Evolutionary conservation across 1,140 invertebrate species (phyloP).

Genomic region (Drosophila pruinosa): DNA sequence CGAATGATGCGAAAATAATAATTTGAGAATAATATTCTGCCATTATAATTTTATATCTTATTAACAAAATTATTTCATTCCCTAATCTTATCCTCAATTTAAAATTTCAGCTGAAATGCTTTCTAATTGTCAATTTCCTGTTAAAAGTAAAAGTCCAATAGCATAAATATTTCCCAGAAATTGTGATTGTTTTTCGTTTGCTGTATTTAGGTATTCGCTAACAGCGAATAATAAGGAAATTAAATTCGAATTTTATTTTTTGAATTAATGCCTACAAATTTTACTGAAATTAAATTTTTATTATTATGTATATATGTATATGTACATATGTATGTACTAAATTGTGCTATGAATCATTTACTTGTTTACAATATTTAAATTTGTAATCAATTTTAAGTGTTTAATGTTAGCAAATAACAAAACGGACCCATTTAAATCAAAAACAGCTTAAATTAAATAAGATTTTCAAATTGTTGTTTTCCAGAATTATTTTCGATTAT

Average conservation of each 20-base stretch:
- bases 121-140: not conserved
- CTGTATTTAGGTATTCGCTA: not conserved
- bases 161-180: constrained; percentile 21
- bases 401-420: constrained; percentile 1
- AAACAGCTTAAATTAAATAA: too few relatives aligned
- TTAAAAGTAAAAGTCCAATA: not conserved
- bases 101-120: not conserved
- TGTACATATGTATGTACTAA: too few relatives aligned
- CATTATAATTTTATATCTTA: too few relatives aligned
- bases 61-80: not conserved
- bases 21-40: too few relatives aligned
- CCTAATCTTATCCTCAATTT: too few relatives aligned
- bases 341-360: constrained; percentile 9
- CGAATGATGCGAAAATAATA: too few relatives aligned
- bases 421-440: constrained; percentile 48
- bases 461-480: too few relatives aligned
- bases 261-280: not conserved
- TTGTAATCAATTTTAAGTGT: constrained; percentile 33
- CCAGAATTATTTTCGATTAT: too few relatives aligned
- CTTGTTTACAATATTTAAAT: constrained; percentile 9
- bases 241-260: not conserved
- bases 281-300: not conserved
- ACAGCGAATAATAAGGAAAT: not conserved
- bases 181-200: not conserved
- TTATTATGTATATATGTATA: not conserved